Percentiles rank a stretch among this genome's conserved stretches.
Conservation (phyloP, 2,888 invertebrate genomes). For the Entomobrya proxima region DNA sequence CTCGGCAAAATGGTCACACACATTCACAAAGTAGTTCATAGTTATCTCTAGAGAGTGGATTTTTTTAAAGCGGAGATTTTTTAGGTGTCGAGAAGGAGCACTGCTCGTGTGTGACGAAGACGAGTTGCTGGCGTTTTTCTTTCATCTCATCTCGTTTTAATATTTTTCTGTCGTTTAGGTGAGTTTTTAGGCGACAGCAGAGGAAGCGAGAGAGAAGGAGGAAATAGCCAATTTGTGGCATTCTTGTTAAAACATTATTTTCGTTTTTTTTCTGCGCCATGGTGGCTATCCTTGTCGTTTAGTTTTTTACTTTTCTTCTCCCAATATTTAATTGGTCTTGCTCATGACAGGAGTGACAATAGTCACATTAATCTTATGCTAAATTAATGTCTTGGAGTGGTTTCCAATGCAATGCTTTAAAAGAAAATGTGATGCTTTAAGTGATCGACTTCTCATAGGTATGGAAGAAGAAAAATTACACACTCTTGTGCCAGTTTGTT, state of each 20-base stretch:
- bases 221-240: slow-evolving; percentile 37
- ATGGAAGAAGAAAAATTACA: too few species aligned
- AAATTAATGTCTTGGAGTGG: slow-evolving; percentile 28
- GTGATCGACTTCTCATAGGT: too few species aligned
- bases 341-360: slow-evolving; percentile 33
- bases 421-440: neutral
- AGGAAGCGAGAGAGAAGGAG: neutral
- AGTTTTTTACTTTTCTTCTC: neutral
- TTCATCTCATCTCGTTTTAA: slow-evolving; percentile 15
- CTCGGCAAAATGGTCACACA: slow-evolving; percentile 6
- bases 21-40: too few species aligned
- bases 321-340: slow-evolving; percentile 29
- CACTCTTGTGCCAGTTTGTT: too few species aligned
- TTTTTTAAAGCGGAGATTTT: slow-evolving; percentile 18
- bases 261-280: neutral
- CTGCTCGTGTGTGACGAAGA: slow-evolving; percentile 29
- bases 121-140: slow-evolving; percentile 18
- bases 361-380: slow-evolving; percentile 24
- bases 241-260: neutral
- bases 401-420: neutral
- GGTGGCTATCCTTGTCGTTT: neutral
- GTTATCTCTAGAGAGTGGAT: neutral
- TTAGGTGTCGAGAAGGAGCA: slow-evolving; percentile 34
- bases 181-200: neutral
- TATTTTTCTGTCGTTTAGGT: neutral